A percentile compares a stretch with the other conserved stretches of the same genome.
These are phyloP conservation scores for Himalopsyche japonica DNA, from an alignment of 2,888 invertebrate genomes.

Conservation along the genomic window DNA sequence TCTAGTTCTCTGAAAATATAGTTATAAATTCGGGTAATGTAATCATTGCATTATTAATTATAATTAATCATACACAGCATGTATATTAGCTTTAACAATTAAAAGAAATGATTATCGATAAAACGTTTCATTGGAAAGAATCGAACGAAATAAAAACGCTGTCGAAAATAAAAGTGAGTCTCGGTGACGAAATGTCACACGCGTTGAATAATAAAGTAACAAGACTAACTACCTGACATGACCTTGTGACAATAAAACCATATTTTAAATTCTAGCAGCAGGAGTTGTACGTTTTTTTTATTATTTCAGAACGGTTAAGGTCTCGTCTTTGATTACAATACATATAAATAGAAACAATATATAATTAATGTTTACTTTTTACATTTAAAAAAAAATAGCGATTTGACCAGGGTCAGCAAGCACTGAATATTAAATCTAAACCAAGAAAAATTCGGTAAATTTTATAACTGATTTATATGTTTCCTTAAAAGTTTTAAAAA, in stretches of 20 bases:
- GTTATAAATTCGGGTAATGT: no score
- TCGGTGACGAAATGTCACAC: not conserved
- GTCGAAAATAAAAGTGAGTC: not conserved
- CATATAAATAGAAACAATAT: not conserved
- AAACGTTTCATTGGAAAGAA: not conserved
- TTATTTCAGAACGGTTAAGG: not conserved
- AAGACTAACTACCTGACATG: not conserved
- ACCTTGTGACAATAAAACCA: not conserved
- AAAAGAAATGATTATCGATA: not conserved
- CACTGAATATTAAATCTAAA: no score
- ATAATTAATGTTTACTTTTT: no score
- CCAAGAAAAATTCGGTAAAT: no score
- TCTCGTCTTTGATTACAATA: not conserved
- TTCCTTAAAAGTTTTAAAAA: no score
- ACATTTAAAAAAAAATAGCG: no score
- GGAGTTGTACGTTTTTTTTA: not conserved
- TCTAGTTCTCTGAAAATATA: no score
- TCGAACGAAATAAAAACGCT: not conserved
- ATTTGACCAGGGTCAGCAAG: no score
- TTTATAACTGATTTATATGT: no score
- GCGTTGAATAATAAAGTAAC: not conserved
- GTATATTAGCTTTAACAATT: not conserved
- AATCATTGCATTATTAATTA: not conserved
- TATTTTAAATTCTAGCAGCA: not conserved
- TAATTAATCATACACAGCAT: not conserved